phyloP scores from a whole-genome alignment of 2,797 vertebrate genomes.

The Poeciliopsis turneri region DNA sequence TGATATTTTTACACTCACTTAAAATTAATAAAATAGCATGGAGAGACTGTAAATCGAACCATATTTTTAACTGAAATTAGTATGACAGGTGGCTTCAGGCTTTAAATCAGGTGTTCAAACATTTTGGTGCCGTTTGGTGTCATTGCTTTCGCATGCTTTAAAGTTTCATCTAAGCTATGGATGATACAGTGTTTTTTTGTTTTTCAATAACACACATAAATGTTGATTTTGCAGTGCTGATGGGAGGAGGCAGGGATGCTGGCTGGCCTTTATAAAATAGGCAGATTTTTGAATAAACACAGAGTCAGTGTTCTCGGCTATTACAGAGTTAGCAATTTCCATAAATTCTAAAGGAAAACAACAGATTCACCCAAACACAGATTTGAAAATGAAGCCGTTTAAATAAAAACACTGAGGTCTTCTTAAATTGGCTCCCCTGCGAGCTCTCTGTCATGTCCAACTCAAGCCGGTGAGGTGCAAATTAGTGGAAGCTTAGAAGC shows the following conservation, averaged over 20 bases:
- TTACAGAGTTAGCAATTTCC: slow-evolving; percentile 1
- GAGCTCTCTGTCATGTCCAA: slow-evolving; percentile 38
- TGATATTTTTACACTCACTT: neutral
- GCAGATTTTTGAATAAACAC: slow-evolving; percentile 14
- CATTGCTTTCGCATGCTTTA: neutral
- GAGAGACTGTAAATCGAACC: neutral
- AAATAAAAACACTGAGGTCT: slow-evolving; percentile 23
- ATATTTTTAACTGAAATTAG: neutral
- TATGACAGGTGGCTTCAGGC: neutral
- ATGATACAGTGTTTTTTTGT: neutral
- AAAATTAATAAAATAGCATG: neutral
- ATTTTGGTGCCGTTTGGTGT: neutral
- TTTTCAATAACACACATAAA: slow-evolving; percentile 4
- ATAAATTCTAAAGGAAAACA: slow-evolving; percentile 5
- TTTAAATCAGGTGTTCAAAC: neutral
- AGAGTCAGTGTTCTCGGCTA: slow-evolving; percentile 3
- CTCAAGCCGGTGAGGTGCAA: slow-evolving; percentile 41
- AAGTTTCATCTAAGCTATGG: neutral
- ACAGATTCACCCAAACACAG: slow-evolving; percentile 1
- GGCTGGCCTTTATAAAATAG: neutral
- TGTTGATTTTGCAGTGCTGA: neutral
- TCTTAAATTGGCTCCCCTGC: slow-evolving; percentile 41
- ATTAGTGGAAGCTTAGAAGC: slow-evolving; percentile 39
- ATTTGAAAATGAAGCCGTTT: slow-evolving; percentile 15
- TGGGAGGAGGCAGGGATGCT: neutral